Base-by-base conservation (phyloP, 2,888 invertebrate genomes). In the Cheilosia vulpina region DNA sequence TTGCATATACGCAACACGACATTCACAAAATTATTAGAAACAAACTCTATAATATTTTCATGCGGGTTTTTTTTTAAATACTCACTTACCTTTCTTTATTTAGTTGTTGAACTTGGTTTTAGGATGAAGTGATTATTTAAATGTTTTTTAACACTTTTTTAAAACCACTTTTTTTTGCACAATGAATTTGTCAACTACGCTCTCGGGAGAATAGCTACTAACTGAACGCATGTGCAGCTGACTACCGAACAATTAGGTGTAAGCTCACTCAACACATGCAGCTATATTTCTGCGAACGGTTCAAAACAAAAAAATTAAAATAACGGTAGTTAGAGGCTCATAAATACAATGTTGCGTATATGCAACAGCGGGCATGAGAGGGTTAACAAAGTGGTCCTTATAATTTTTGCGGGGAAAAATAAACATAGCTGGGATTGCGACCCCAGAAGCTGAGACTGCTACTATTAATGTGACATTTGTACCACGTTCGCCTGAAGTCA, bases 1-100 rank as follows among this genome's bases (percentile, higher is more conserved):
- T 87, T 82, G 75, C 82, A 68, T 87, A 66, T 75, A 82, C 69
- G 71, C 87, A 79, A 82, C 75, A 79, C 55, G 19, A 72, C 60
- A 27, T 87, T 87, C 63, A 71, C 71, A 79, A 82, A 82, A 78
- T 69, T 82, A 69, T 75, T 69, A 73, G 53, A 65, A 41, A 58
- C 73, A 81, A 81, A 72, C 77, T 81, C 77, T 78, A 73, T 68
- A 73, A 57, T 78, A 66, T 81, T 63, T 53, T 68, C 47, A 77
- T 31, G 34, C 1, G 24, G 31, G 17, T 41, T 63, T 73, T 73
- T 75, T 76, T 79, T 71, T 38, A 76, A 60, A 66, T 58, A 75
- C 53, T 72, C 47, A 55, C 71, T 76, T 79, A 79, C 79, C 76
- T 79, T 79, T 78, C n/a, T 63, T 65, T 81, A 72, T 45, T 62